These are phyloP conservation scores for Bombyx mori DNA, from an alignment of 1,140 invertebrate species.

Conservation along the genomic window DNA sequence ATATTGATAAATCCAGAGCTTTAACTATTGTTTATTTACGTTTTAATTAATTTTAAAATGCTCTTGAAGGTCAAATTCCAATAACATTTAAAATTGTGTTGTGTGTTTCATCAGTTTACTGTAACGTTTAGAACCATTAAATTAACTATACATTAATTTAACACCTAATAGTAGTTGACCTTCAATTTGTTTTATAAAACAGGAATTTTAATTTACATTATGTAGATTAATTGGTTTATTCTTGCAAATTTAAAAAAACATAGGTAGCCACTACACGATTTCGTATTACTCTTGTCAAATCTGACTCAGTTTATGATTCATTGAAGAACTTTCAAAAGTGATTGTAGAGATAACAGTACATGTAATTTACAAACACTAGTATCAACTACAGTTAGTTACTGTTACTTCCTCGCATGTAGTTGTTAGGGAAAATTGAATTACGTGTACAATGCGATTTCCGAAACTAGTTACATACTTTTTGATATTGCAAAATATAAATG, in stretches of 20 bases:
- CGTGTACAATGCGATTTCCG: conserved; percentile 32
- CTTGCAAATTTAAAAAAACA: no score
- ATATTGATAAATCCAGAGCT: conserved; percentile 46
- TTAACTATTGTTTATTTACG: conserved; percentile 52
- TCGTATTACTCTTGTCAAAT: no score
- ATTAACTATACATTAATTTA: no score
- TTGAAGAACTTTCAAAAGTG: conserved; percentile 6
- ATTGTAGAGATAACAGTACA: conserved; percentile 19
- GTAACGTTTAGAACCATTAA: no score
- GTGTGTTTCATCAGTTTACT: no score
- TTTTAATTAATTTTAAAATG: no score
- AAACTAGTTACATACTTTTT: conserved; percentile 10
- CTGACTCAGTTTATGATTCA: no score
- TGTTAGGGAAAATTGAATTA: conserved; percentile 26
- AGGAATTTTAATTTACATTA: background rate
- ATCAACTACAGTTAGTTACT: conserved; percentile 21
- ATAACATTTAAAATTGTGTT: no score
- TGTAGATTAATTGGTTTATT: no score
- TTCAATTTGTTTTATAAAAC: conserved; percentile 8
- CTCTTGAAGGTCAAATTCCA: no score
- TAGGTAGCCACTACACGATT: no score
- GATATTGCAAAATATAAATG: conserved; percentile 14
- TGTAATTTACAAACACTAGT: conserved; percentile 2
- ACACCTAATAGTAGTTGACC: background rate
- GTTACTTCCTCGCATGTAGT: conserved; percentile 54